These are phyloP conservation scores for Octodon degus DNA, from an alignment of 2,113 vertebrate genomes.

Conservation along the genomic window DNA sequence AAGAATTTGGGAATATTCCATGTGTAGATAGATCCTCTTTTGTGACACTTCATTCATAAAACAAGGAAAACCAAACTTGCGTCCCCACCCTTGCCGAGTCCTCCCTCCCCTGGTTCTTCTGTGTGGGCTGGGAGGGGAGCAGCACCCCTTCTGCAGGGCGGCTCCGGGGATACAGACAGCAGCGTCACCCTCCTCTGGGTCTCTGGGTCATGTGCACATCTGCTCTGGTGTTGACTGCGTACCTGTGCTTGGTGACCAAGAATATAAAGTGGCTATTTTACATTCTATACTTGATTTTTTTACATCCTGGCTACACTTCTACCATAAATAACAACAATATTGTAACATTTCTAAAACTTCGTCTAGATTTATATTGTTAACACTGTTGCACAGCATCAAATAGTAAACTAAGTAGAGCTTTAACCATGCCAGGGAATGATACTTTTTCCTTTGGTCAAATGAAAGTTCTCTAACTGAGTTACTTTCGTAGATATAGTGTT, in stretches of 20 bases:
- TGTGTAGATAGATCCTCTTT: background rate
- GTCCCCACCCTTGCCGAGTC: background rate
- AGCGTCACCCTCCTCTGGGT: background rate
- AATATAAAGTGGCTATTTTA: background rate
- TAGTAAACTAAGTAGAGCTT: background rate
- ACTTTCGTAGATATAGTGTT: background rate
- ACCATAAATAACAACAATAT: background rate
- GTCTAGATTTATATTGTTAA: background rate
- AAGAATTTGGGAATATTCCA: background rate
- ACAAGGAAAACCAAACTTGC: background rate
- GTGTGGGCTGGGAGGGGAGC: background rate
- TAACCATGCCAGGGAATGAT: background rate
- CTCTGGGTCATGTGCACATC: fast-evolving
- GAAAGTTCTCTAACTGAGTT: background rate
- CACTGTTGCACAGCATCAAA: background rate
- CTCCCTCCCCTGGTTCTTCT: background rate
- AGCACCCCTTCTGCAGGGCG: background rate
- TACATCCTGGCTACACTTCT: background rate
- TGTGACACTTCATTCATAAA: background rate
- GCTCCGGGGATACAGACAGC: no score
- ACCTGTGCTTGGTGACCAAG: background rate
- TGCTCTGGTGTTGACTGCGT: background rate
- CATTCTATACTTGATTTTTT: background rate
- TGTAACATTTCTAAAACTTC: background rate
- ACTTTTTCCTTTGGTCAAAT: background rate